Percentiles rank a stretch among this genome's conserved stretches.
These are phyloP conservation scores for Scolanthus callimorphus DNA, from an alignment of 92 coral and sea anemone species.

Conservation along the genomic window DNA sequence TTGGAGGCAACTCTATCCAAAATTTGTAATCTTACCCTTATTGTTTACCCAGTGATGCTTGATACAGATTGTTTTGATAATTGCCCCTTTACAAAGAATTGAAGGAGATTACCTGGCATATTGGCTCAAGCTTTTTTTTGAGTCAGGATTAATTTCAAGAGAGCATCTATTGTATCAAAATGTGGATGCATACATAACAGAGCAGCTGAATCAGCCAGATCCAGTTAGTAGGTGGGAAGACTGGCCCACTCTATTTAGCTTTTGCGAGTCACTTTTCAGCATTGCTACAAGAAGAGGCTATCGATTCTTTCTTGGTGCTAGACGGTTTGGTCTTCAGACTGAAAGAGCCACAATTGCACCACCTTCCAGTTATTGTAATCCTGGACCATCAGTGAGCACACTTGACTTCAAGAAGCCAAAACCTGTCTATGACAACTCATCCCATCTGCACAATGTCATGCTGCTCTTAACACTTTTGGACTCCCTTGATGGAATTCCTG, in stretches of 20 bases:
- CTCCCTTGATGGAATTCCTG: slow-evolving; percentile 37
- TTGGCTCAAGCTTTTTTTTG: slow-evolving; percentile 52
- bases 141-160: slow-evolving; percentile 41
- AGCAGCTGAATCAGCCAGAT: slow-evolving; percentile 56
- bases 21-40: too few relatives aligned
- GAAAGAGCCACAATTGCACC: slow-evolving; percentile 37
- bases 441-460: slow-evolving; percentile 43
- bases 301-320: slow-evolving; percentile 53
- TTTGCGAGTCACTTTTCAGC: slow-evolving; percentile 50
- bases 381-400: slow-evolving; percentile 46
- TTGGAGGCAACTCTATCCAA: too few relatives aligned
- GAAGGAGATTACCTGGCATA: slow-evolving; percentile 52
- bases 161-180: slow-evolving; percentile 56
- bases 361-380: slow-evolving; percentile 27
- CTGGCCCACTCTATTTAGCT: slow-evolving; percentile 65
- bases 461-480: slow-evolving; percentile 6
- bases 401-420: slow-evolving; percentile 14
- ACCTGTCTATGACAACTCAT: slow-evolving; percentile 25
- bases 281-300: slow-evolving; percentile 47
- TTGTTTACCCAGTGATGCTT: too few relatives aligned
- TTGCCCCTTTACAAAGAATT: slow-evolving; percentile 27
- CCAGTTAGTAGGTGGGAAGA: slow-evolving; percentile 64
- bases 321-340: slow-evolving; percentile 48
- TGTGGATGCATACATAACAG: slow-evolving; percentile 62
- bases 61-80: too few relatives aligned